Evolutionary conservation across 2,888 invertebrate species (phyloP), one percentile per base, ranked within the genome.

Genomic region (Drosophila neonasuta): DNA sequence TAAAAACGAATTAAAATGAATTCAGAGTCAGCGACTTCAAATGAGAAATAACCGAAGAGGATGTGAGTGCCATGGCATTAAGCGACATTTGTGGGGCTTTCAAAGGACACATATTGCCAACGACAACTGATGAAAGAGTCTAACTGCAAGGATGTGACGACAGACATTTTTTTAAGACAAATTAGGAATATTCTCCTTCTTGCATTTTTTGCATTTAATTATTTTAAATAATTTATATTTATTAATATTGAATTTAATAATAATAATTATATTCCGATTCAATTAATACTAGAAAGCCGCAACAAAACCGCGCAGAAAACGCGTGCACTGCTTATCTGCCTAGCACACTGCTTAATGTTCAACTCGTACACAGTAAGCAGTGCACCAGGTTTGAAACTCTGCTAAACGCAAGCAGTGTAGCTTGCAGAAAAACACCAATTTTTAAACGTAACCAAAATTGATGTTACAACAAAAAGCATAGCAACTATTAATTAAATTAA

Each of bases 1-100:
- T 89, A 89, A 89, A 89, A 88, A 77, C 83, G 81, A 89, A 87
- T 88, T 89, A 87, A 88, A 88, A 87, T 69, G 82, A 87, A 84
- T 84, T 80, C 69, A 58, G 68, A 83, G 79, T 71, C 74, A 62
- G 54, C 68, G 64, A 67, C 77, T 56, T 54, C 60, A 63, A 60
- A 55, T 39, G 59, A 51, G 41, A 62, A 58, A 58, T 13, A 52
- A 7, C 5, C 10, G 17, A 24, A 24, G 24, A 20, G 24, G 34
- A 36, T 55, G 50, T 57, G 50, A 20, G 39, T 11, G 20, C 45
- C 36, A 51, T 48, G 41, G 24, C 36, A 79, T 77, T 62, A 68
- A 66, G 55, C 63, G 77, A 77, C 80, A 86, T 67, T 77, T 86
- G 66, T 71, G 74, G 55, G 62, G 55, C 81, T 79, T 80, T 54